A percentile compares a stretch with the other conserved stretches of the same genome.
Evolutionary conservation across 2,888 invertebrate species (phyloP).

Genomic region (Drosophila maculinotata): DNA sequence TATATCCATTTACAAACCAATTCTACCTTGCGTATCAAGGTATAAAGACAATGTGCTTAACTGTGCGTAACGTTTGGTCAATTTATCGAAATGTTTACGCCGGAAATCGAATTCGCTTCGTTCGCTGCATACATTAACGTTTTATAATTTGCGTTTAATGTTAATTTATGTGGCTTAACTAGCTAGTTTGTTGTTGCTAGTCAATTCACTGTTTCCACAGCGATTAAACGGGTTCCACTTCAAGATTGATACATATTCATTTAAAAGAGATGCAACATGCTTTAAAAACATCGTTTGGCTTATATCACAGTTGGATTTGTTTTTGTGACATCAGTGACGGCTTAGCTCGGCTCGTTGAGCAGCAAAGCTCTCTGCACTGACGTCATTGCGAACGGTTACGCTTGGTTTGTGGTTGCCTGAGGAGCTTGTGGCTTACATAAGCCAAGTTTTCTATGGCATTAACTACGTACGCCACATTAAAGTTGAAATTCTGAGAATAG

Average conservation of each 20-base stretch:
- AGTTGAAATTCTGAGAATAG: constrained; percentile 44
- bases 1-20: no score
- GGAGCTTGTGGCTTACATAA: constrained; percentile 42
- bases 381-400: constrained; percentile 72
- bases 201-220: constrained; percentile 10
- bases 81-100: constrained; percentile 49
- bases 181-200: constrained; percentile 41
- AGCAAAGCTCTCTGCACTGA: constrained; percentile 36
- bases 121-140: constrained; percentile 35
- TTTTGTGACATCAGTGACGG: constrained; percentile 41
- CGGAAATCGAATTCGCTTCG: constrained; percentile 66
- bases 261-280: not conserved
- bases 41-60: constrained; percentile 27
- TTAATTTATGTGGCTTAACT: constrained; percentile 50
- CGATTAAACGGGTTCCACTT: constrained; percentile 44
- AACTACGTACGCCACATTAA: constrained; percentile 25
- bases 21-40: no score
- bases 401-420: constrained; percentile 46
- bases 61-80: constrained; percentile 30
- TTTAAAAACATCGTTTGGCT: constrained; percentile 10
- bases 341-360: constrained; percentile 14
- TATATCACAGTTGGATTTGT: constrained; percentile 5
- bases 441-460: constrained; percentile 24
- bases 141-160: constrained; percentile 60
- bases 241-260: not conserved